These are phyloP conservation scores for Bergia sp. DNA, from an alignment of 92 coral and sea anemone species.

Conservation along the genomic window DNA sequence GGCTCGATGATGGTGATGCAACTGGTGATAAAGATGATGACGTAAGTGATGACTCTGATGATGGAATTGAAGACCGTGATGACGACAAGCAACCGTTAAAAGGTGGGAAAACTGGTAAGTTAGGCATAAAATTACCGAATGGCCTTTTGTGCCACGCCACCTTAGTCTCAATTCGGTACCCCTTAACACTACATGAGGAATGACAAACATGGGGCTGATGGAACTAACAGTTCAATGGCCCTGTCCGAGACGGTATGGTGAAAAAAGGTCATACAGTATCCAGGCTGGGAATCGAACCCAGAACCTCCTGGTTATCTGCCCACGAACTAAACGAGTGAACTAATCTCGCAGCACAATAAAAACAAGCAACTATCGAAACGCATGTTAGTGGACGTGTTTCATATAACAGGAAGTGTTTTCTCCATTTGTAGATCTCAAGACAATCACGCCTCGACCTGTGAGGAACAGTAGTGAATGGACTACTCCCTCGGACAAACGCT, in stretches of 20 bases:
- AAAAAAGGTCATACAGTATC: no score
- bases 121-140: neutral
- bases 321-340: no score
- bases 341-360: no score
- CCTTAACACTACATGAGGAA: neutral
- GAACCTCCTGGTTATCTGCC: no score
- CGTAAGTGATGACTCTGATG: neutral
- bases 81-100: neutral
- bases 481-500: slow-evolving; percentile 55
- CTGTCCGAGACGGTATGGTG: no score
- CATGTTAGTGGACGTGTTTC: neutral
- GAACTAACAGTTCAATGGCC: neutral
- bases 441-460: slow-evolving; percentile 40
- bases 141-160: neutral
- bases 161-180: neutral
- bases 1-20: slow-evolving; percentile 32
- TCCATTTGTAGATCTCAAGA: slow-evolving; percentile 45
- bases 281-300: no score
- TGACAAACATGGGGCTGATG: neutral
- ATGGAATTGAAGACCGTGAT: neutral
- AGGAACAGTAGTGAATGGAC: slow-evolving; percentile 68
- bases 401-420: neutral
- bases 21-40: slow-evolving; percentile 1
- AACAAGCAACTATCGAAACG: no score
- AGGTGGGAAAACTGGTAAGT: neutral